Evolutionary conservation across 2,797 vertebrate genomes (phyloP).

Genomic region (Amblyraja radiata): DNA sequence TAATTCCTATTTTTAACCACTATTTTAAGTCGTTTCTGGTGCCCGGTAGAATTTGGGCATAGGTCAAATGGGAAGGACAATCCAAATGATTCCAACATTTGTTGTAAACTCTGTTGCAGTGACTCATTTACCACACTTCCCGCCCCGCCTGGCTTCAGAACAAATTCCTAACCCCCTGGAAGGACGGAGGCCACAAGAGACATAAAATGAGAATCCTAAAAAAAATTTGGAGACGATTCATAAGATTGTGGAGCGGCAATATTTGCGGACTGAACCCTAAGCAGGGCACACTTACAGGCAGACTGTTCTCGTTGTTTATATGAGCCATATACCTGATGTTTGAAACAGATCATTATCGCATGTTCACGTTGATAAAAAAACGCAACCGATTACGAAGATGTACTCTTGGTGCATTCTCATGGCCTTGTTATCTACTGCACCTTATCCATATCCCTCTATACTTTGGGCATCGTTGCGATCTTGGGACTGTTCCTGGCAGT

Average conservation of each 20-base stretch:
- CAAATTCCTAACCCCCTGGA: background rate
- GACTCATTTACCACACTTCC: background rate
- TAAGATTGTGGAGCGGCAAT: background rate
- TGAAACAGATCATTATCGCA: background rate
- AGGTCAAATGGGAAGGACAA: background rate
- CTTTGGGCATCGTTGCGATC: background rate
- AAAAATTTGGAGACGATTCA: background rate
- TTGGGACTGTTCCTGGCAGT: background rate
- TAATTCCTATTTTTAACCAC: background rate
- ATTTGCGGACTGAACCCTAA: background rate
- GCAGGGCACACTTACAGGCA: background rate
- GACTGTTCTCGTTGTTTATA: background rate
- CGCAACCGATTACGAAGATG: accelerated
- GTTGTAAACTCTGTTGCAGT: conserved; percentile 2
- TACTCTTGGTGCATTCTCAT: too few relatives aligned
- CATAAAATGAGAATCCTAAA: background rate
- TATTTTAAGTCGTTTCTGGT: background rate
- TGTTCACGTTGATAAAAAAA: too few relatives aligned
- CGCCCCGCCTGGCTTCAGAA: background rate
- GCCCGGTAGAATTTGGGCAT: background rate
- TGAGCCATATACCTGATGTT: background rate
- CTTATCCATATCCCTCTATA: background rate
- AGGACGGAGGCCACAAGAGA: background rate
- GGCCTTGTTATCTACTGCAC: background rate
- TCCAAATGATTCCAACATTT: background rate